phyloP scores from a whole-genome alignment of 1,140 invertebrate genomes.

The Oryctes rhinoceros region DNA sequence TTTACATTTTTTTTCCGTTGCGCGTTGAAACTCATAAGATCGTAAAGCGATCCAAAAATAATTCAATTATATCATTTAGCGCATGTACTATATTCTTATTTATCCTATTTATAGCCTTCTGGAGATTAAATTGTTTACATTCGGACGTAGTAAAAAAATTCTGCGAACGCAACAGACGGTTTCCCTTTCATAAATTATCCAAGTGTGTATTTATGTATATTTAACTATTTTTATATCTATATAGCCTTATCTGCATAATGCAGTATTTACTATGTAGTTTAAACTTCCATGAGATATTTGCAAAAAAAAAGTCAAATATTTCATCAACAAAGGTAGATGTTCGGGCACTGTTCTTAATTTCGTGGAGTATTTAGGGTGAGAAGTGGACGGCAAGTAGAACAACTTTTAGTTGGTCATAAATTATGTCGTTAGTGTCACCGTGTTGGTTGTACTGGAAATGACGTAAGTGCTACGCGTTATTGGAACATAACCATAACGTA shows the following conservation, averaged over 20 bases:
- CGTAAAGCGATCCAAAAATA: not conserved
- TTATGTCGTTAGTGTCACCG: not conserved
- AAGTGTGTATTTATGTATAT: not conserved
- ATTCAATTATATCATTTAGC: conserved; percentile 9
- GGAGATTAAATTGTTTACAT: conserved; percentile 19
- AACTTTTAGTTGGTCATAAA: not conserved
- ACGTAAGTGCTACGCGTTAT: no score
- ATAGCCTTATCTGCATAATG: not conserved
- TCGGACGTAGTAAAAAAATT: not conserved
- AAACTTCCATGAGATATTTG: not conserved
- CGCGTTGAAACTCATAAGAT: not conserved
- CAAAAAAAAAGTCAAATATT: not conserved
- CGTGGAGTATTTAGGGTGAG: no score
- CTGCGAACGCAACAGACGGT: not conserved
- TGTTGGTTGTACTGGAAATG: no score
- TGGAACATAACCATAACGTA: no score
- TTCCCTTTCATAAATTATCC: not conserved
- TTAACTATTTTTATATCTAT: not conserved
- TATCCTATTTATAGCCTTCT: not conserved
- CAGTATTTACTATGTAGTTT: not conserved
- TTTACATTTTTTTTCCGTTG: not conserved
- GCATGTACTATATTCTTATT: not conserved
- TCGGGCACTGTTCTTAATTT: no score
- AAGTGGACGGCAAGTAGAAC: not conserved
- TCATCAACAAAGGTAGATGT: not conserved